Conservation (phyloP, 53 echinoderm and acorn worm species). For the Luidia sarsii region DNA sequence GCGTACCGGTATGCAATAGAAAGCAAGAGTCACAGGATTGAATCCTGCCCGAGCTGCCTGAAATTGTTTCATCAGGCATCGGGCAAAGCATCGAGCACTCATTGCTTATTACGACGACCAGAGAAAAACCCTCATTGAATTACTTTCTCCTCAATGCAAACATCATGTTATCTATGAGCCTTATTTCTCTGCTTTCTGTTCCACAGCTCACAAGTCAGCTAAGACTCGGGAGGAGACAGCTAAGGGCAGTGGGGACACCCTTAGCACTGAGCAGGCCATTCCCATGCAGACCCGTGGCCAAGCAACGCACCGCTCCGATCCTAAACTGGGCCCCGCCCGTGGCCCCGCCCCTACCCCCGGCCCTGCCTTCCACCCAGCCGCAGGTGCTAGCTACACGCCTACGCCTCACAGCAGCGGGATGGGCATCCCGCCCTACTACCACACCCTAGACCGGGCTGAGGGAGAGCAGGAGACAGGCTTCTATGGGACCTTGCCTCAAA, state of each 20-base stretch:
- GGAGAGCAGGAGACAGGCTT: slow-evolving; percentile 65
- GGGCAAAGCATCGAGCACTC: too few species aligned
- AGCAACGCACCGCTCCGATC: slow-evolving; percentile 8
- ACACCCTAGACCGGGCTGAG: slow-evolving; percentile 61
- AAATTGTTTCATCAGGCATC: too few species aligned
- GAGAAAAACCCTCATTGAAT: too few species aligned
- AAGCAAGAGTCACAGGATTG: too few species aligned
- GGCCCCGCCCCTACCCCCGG: neutral
- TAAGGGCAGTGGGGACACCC: too few species aligned
- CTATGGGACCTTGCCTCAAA: slow-evolving; percentile 27
- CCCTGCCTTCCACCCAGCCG: slow-evolving; percentile 15
- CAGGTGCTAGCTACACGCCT: slow-evolving; percentile 21
- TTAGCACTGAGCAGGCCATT: slow-evolving; percentile 36
- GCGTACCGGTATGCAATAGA: too few species aligned
- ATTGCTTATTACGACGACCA: too few species aligned
- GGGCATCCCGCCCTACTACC: slow-evolving; percentile 61
- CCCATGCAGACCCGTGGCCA: slow-evolving; percentile 24
- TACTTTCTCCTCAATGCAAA: too few species aligned
- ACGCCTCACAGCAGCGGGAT: slow-evolving; percentile 48
- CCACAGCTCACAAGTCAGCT: slow-evolving; percentile 20
- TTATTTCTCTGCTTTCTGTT: too few species aligned
- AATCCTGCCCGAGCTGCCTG: too few species aligned
- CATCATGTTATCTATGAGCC: too few species aligned
- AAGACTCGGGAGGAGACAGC: slow-evolving; percentile 14
- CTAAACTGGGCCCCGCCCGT: neutral